These are phyloP conservation scores for Ectobius pallidus DNA, from an alignment of 2,888 invertebrate genomes.

Conservation along the genomic window DNA sequence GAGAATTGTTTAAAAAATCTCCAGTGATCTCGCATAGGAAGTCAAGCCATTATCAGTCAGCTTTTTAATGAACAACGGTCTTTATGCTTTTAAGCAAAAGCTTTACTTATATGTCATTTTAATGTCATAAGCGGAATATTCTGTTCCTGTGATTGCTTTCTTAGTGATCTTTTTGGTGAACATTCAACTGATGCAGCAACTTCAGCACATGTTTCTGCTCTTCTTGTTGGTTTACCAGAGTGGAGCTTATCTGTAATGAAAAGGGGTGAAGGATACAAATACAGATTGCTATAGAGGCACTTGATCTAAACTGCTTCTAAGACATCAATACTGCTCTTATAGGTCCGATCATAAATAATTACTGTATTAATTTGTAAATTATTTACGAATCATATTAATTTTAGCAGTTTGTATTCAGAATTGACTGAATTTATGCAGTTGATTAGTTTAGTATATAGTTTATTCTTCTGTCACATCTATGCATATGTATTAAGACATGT, in stretches of 20 bases:
- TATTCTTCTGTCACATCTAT: no score
- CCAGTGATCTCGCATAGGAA: background rate
- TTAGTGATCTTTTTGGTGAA: background rate
- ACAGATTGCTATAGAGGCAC: no score
- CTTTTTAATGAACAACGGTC: background rate
- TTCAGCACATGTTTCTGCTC: background rate
- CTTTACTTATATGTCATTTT: background rate
- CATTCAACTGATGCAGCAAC: constrained; percentile 11
- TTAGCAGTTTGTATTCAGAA: no score
- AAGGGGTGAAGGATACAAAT: no score
- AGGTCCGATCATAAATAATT: no score
- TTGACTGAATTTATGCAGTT: no score
- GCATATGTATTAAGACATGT: no score
- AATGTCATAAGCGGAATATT: background rate
- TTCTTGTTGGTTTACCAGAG: constrained; percentile 1
- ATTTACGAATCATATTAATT: no score
- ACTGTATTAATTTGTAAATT: no score
- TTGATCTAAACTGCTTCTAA: constrained; percentile 37
- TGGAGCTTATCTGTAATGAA: background rate
- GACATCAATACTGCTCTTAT: background rate
- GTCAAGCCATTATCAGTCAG: constrained; percentile 13
- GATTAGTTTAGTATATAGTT: no score
- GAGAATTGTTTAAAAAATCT: background rate
- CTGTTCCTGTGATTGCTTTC: background rate
- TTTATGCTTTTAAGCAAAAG: background rate